Conservation (phyloP, 2,888 invertebrate species). For the Hecatera dysodea region DNA sequence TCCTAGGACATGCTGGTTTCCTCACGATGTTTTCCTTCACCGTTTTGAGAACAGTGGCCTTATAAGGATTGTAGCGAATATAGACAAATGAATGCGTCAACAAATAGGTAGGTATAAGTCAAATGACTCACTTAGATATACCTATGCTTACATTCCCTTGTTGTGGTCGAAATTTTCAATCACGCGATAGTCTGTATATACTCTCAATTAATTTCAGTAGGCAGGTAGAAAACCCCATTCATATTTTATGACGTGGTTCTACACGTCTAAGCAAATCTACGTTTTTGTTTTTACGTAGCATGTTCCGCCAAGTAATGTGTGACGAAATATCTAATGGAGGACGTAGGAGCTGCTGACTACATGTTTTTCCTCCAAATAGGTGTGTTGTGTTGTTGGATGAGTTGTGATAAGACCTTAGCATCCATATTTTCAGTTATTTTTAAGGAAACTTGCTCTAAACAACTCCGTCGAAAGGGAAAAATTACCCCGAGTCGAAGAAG, state of each 20-base stretch:
- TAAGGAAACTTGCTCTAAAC: neutral
- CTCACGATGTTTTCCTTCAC: too few species aligned
- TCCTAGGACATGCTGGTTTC: too few species aligned
- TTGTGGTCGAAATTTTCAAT: constrained; percentile 9
- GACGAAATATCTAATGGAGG: neutral
- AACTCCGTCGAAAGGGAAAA: neutral
- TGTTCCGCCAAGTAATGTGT: neutral
- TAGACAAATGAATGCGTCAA: neutral
- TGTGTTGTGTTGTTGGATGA: neutral
- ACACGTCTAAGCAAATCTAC: neutral
- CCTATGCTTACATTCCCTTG: too few species aligned
- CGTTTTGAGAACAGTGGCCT: neutral
- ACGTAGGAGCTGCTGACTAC: neutral
- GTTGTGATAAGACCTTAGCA: too few species aligned
- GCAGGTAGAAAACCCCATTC: neutral
- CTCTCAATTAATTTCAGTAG: neutral
- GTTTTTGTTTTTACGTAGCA: neutral
- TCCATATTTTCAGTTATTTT: too few species aligned
- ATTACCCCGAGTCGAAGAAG: neutral
- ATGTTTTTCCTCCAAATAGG: constrained; percentile 10
- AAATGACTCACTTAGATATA: neutral
- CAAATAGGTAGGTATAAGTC: neutral
- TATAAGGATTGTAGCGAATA: neutral
- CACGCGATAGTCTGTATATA: too few species aligned
- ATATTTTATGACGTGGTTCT: neutral